Conservation (phyloP, 2,113 vertebrate species). For the Zapus hudsonius region DNA sequence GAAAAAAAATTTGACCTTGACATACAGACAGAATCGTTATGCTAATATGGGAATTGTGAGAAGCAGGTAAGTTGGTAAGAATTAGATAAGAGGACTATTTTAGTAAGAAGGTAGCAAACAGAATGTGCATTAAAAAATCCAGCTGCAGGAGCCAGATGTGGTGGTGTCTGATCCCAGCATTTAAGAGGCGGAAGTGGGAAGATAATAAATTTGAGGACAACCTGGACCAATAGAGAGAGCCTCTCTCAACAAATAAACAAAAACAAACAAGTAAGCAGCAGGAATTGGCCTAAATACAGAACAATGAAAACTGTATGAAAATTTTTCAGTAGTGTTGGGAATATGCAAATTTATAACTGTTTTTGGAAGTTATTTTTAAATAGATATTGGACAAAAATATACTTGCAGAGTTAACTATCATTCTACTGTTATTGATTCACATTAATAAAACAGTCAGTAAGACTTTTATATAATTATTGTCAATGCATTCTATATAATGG, state of each 20-base stretch:
- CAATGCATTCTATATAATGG: not conserved
- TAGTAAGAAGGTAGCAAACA: not conserved
- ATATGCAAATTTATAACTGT: not conserved
- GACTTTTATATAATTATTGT: not conserved
- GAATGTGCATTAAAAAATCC: conserved; percentile 19
- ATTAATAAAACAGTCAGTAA: not conserved
- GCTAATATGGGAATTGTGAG: not conserved
- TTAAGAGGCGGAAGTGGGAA: not conserved
- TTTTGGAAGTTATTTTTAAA: not conserved
- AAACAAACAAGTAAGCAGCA: not conserved
- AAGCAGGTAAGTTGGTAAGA: not conserved
- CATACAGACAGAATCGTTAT: not conserved
- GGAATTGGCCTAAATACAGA: not conserved
- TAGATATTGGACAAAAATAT: not conserved
- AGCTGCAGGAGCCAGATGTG: not conserved
- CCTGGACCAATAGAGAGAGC: not conserved
- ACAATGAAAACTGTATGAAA: not conserved
- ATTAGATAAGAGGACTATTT: not conserved
- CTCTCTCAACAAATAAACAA: not conserved
- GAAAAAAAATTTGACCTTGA: not conserved
- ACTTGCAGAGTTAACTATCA: not conserved
- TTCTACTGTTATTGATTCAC: not conserved
- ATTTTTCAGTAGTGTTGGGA: not conserved
- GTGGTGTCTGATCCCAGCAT: not conserved
- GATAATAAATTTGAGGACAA: not conserved